Evolutionary conservation across 2,888 invertebrate genomes (phyloP).

Genomic region (Craniophora ligustri): DNA sequence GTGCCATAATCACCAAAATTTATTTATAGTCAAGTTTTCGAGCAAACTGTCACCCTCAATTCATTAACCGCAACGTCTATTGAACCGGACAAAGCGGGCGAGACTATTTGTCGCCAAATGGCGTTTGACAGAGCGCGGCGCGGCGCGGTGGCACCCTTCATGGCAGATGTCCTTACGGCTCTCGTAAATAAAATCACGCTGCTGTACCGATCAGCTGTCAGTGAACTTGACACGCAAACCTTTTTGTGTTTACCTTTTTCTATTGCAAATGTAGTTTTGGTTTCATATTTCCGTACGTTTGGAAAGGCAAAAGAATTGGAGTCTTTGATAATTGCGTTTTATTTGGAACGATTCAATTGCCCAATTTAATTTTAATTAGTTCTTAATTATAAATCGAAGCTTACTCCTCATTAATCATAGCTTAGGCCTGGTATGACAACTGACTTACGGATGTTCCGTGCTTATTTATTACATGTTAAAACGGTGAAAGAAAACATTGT

Average conservation of each 20-base stretch:
- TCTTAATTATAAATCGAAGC: too few species aligned
- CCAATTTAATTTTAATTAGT: too few species aligned
- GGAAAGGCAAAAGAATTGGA: too few species aligned
- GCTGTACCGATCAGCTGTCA: conserved; percentile 37
- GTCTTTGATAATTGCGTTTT: not conserved
- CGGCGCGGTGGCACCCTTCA: conserved; percentile 20
- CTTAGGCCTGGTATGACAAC: too few species aligned
- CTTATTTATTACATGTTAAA: too few species aligned
- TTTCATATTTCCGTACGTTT: not conserved
- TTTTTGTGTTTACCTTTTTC: conserved; percentile 32
- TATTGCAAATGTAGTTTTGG: not conserved
- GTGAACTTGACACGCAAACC: conserved; percentile 46
- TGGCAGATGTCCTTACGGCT: conserved; percentile 13
- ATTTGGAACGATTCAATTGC: not conserved
- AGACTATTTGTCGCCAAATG: conserved; percentile 49
- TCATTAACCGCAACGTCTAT: conserved; percentile 14
- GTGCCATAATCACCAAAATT: too few species aligned
- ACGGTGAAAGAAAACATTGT: too few species aligned
- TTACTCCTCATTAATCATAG: too few species aligned
- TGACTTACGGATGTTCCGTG: too few species aligned
- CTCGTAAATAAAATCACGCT: conserved; percentile 40
- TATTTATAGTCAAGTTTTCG: not conserved
- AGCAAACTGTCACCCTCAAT: conserved; percentile 2
- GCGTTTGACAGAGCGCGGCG: too few species aligned
- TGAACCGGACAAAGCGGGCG: not conserved